Base-by-base conservation (phyloP, 2,113 vertebrate species). In the Pongo abelii region DNA sequence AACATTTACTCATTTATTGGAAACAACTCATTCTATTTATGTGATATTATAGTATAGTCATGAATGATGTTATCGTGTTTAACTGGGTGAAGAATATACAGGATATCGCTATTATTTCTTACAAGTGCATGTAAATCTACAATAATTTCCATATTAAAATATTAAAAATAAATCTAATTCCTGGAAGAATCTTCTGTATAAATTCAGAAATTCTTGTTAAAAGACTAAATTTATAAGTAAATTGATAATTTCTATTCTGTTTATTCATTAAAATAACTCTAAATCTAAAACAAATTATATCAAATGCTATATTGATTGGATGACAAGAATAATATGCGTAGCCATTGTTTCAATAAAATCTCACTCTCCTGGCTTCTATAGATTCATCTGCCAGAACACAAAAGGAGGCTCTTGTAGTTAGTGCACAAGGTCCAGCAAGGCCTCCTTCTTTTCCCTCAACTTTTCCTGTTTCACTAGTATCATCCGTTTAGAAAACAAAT, bases 221-320 rank as follows among this genome's bases (percentile, higher is more conserved):
- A 38, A 20, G 10, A 70, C 10, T 55, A 69, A 30, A 40, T 38
- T 32, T 23, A 30, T 16, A 52, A 6, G 12, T 43, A 48, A 32
- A 38, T 46, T 22, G 7, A n/a, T 70, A 23, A 13, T 38, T 69
- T 57, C 17, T 50, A 20, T 80, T 72, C 35, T 80, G 32, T 85
- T 69, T 78, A 14, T 72, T 92, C 52, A 72, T 79, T 79, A 86
- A 70, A 86, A 48, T 9, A 78, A 57, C 43, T 78, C 25, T 79
- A 72, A 46, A 70, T 79, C 8, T 27, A 85, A 67, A 59, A 12
- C 25, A 1, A 67, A 70, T 16, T 35, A 1, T 50, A 13, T 59
- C 75, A 48, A 38, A 18, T 4, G 1, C 18, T 18, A 43, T 64
- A 2, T 57, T 32, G 55, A 74, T 46, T n/a, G 13, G 46, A 10